These are phyloP conservation scores for Turnix velox DNA, from an alignment of 2,113 vertebrate genomes.

Conservation along the genomic window DNA sequence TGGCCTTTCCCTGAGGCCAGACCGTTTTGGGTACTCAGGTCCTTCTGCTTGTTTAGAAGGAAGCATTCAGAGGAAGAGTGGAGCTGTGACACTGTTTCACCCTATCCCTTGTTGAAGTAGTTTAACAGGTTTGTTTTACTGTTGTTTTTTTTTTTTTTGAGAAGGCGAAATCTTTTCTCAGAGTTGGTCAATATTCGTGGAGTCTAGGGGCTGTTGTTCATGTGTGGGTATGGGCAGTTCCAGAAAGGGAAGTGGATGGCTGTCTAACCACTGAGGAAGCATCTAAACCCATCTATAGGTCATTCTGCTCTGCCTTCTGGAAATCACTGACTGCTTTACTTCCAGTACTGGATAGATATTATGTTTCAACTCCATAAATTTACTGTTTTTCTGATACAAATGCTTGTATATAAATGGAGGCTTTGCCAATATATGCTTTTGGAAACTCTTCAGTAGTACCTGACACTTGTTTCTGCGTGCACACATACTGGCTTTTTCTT, in stretches of 20 bases:
- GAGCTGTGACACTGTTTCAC: accelerated
- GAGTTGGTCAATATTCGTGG: not conserved
- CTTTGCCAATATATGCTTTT: not conserved
- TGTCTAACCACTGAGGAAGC: not conserved
- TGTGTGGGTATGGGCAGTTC: not conserved
- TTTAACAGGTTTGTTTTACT: not conserved
- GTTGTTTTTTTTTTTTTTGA: not conserved
- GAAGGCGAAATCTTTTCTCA: not conserved
- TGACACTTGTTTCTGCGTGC: not conserved
- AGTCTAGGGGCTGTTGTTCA: not conserved
- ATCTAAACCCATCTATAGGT: not conserved
- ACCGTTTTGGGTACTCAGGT: too few relatives aligned
- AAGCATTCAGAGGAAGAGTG: too few relatives aligned
- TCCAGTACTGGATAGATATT: not conserved
- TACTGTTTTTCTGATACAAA: not conserved
- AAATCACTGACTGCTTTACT: not conserved
- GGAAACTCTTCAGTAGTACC: not conserved
- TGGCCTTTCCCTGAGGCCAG: too few relatives aligned
- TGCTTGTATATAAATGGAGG: not conserved
- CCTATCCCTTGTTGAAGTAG: not conserved
- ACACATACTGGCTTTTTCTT: accelerated
- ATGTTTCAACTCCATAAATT: not conserved
- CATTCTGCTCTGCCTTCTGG: not conserved
- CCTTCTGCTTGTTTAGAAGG: not conserved
- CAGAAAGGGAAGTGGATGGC: not conserved